Percentiles rank a stretch among this genome's conserved stretches.
Conservation (phyloP, 2,797 vertebrate species). For the Alfaro cultratus region DNA sequence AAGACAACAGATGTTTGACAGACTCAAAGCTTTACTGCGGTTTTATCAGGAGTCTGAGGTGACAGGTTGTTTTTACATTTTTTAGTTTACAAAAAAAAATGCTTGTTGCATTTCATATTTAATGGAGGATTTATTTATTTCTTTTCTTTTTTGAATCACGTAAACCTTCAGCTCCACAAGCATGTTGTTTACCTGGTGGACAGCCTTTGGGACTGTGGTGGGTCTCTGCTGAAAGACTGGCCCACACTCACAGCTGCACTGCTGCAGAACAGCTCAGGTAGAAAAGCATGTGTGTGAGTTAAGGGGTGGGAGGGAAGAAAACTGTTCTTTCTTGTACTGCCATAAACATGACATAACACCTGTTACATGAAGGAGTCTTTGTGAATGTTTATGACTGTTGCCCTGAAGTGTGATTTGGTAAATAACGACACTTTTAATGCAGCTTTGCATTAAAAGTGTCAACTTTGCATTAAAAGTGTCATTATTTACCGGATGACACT, state of each 20-base stretch:
- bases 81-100: not conserved
- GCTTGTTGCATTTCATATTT: slow-evolving; percentile 2
- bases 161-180: slow-evolving; percentile 82
- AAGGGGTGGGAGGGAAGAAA: no score
- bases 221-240: slow-evolving; percentile 90
- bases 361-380: no score
- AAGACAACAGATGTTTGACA: slow-evolving; percentile 54
- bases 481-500: no score
- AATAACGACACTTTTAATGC: no score
- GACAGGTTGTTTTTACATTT: slow-evolving; percentile 25
- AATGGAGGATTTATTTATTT: not conserved
- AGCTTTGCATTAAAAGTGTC: no score
- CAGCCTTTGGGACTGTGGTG: slow-evolving; percentile 92
- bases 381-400: no score
- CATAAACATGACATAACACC: no score
- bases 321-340: not conserved
- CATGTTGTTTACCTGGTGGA: slow-evolving; percentile 92
- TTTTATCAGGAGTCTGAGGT: slow-evolving; percentile 89
- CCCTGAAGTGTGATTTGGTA: no score
- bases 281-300: not conserved
- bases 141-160: not conserved
- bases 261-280: slow-evolving; percentile 81
- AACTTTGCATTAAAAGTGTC: no score
- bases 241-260: slow-evolving; percentile 85
- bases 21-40: slow-evolving; percentile 81